A percentile compares a stretch with the other conserved stretches of the same genome.
phyloP scores from a whole-genome alignment of 2,113 vertebrate genomes.

The Macquaria australasica region DNA sequence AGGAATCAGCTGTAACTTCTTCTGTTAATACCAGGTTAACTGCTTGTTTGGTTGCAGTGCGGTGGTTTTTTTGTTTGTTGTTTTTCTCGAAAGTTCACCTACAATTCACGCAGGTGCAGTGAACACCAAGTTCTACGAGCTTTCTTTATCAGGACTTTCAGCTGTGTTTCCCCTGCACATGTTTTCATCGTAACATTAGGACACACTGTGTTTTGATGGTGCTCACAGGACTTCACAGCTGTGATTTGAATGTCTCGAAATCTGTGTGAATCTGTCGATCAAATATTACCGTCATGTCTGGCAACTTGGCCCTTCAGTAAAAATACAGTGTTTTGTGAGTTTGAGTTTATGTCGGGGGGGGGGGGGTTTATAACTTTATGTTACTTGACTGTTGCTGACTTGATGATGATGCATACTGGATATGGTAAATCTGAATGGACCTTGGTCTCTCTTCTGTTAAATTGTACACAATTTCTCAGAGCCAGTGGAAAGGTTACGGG shows the following conservation, averaged over 20 bases:
- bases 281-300: not conserved
- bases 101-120: not conserved
- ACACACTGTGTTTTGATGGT: not conserved
- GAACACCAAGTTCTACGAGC: not conserved
- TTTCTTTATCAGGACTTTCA: not conserved
- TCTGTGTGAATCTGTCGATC: not conserved
- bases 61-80: too few relatives aligned
- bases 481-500: not conserved
- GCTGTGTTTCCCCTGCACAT: not conserved
- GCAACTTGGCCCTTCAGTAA: too few relatives aligned
- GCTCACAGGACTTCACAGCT: not conserved
- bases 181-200: not conserved
- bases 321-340: not conserved
- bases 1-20: not conserved
- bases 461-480: not conserved
- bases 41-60: too few relatives aligned
- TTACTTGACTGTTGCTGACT: not conserved
- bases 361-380: not conserved
- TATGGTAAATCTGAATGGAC: conserved; percentile 18
- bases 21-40: not conserved
- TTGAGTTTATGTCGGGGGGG: not conserved
- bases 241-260: not conserved
- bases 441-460: conserved; percentile 14
- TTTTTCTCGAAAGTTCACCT: not conserved
- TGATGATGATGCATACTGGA: conserved; percentile 17